Evolutionary conservation across 2,888 invertebrate species (phyloP), one percentile per base, ranked within the genome.

Genomic region (Drosophila birchii): DNA sequence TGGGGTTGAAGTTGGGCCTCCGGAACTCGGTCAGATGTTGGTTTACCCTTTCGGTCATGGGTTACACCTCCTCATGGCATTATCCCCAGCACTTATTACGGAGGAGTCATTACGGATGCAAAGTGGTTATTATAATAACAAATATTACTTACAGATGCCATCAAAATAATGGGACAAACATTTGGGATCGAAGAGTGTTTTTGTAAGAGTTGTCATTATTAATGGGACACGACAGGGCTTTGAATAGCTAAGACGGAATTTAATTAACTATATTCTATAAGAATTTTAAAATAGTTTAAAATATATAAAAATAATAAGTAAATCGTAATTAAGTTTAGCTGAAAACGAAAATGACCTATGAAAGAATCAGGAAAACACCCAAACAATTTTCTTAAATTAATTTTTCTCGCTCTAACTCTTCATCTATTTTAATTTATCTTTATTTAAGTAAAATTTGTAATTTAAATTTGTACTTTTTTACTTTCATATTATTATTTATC

Each of bases 11-110:
- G 41, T 36, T 43, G 36, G 39, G 39, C 72, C 36, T 53, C 51
- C 67, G 73, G 71, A 89, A 89, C 71, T 87, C 76, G 84, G 89
- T 87, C 89, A 89, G 63, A 85, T 75, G 83, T 80, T 80, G 68
- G 73, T 86, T 79, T 83, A 86, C 88, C 86, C 89, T 80, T 86
- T 83, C 69, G 74, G 63, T 38, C 77, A 69, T 57, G 77, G 84
- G 84, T 73, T 80, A 85, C 84, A 85, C 84, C 89, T 85, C 84
- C 89, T 89, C 61, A 75, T 54, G 29, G 70, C 84, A 77, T 79
- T 41, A 32, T 67, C 18, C 53, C 14, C 47, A 32, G 45, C 43
- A 43, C 45, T 47, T 32, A 54, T 66, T 53, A 23, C n/a, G 34
- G 12, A 49, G 18, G 62, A 67, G 66, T 70, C 71, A 71, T 70